A percentile compares a stretch with the other conserved stretches of the same genome.
Conservation (phyloP, 2,888 invertebrate genomes). For the Autographa gamma region DNA sequence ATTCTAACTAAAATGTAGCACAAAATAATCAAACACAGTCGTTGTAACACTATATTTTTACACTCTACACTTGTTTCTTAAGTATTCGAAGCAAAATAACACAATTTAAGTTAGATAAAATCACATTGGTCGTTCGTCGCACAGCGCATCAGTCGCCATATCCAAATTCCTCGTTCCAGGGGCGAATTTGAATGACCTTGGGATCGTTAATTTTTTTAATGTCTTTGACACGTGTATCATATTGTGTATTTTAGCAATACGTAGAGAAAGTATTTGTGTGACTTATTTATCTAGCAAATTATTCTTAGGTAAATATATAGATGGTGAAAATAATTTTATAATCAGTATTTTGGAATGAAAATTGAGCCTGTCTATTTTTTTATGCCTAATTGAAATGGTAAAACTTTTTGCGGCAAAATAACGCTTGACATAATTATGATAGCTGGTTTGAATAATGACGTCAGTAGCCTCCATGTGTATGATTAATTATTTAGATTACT, state of each 20-base stretch:
- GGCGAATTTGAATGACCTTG: constrained; percentile 65
- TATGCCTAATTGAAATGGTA: not conserved
- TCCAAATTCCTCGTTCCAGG: constrained; percentile 81
- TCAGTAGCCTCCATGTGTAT: not conserved
- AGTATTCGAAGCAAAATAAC: constrained; percentile 54
- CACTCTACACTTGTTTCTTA: constrained; percentile 57
- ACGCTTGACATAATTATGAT: not conserved
- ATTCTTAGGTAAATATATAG: too few relatives aligned
- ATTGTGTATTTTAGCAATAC: not conserved
- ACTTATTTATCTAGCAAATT: too few relatives aligned
- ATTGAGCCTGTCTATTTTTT: too few relatives aligned
- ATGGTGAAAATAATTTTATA: too few relatives aligned
- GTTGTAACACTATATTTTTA: constrained; percentile 50
- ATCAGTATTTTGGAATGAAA: too few relatives aligned
- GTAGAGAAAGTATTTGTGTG: not conserved
- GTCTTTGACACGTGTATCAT: constrained; percentile 7
- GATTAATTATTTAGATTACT: constrained; percentile 4
- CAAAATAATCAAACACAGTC: constrained; percentile 54
- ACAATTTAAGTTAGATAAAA: constrained; percentile 73
- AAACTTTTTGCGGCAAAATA: not conserved
- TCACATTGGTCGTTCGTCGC: constrained; percentile 79
- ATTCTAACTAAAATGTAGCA: constrained; percentile 55
- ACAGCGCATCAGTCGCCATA: constrained; percentile 84
- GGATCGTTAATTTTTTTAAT: constrained; percentile 22
- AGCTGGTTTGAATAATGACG: constrained; percentile 4